These are phyloP conservation scores for Trachymyrmex septentrionalis DNA, from an alignment of 1,140 invertebrate genomes.

Conservation along the genomic window DNA sequence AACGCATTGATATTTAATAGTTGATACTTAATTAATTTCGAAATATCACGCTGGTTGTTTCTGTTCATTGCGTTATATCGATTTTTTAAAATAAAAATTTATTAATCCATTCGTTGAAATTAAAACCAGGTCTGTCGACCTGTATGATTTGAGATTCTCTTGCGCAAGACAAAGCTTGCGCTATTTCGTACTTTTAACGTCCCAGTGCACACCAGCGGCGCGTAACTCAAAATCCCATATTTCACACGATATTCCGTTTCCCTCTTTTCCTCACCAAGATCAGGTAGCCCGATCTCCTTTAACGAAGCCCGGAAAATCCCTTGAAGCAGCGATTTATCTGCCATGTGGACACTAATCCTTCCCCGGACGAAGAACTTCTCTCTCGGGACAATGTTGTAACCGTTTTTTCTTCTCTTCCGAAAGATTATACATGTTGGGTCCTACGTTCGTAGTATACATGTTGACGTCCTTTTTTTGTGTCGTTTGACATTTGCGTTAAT, in stretches of 20 bases:
- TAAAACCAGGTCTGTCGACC: conserved; percentile 5
- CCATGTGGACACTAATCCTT: conserved; percentile 61
- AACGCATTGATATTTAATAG: background rate
- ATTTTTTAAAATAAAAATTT: background rate
- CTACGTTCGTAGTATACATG: background rate
- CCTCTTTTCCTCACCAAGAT: conserved; percentile 14
- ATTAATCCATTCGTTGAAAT: conserved; percentile 8
- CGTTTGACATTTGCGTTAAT: conserved; percentile 1
- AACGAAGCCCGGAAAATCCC: conserved; percentile 62
- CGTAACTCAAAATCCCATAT: conserved; percentile 55
- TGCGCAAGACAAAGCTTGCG: conserved; percentile 35
- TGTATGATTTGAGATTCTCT: conserved; percentile 1
- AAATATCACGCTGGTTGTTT: background rate
- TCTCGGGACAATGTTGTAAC: conserved; percentile 1
- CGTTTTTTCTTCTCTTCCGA: background rate
- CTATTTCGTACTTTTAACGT: conserved; percentile 45
- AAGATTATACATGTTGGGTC: conserved; percentile 14
- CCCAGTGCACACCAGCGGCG: conserved; percentile 11
- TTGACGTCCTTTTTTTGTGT: background rate
- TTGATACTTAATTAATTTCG: background rate
- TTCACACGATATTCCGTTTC: conserved; percentile 28
- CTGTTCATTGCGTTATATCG: background rate
- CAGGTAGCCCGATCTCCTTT: conserved; percentile 46
- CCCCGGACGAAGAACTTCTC: conserved; percentile 17
- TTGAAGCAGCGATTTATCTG: conserved; percentile 63